phyloP scores from a whole-genome alignment of 2,888 invertebrate genomes.

The Nemurella pictetii region DNA sequence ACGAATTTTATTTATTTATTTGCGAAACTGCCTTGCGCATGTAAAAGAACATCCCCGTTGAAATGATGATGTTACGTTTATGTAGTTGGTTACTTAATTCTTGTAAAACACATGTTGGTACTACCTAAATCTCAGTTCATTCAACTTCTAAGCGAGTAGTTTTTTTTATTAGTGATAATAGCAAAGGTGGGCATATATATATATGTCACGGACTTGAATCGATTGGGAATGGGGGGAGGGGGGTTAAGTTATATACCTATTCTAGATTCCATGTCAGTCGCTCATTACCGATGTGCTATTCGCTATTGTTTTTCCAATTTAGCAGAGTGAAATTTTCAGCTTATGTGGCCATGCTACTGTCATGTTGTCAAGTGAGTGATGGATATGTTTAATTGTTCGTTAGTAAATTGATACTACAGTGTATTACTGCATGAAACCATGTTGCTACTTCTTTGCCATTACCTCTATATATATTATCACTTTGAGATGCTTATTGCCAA shows the following conservation, averaged over 20 bases:
- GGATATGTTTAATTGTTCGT: neutral
- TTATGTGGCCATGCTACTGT: constrained; percentile 19
- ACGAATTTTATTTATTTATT: neutral
- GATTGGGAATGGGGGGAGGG: constrained; percentile 12
- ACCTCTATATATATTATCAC: constrained; percentile 19
- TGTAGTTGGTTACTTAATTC: neutral
- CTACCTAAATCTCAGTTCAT: neutral
- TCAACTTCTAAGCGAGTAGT: neutral
- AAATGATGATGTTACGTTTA: neutral
- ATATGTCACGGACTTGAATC: neutral
- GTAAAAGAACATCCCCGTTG: neutral
- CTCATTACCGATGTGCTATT: neutral
- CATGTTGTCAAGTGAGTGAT: constrained; percentile 1
- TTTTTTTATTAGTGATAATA: neutral
- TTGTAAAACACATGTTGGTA: neutral
- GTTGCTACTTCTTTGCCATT: constrained; percentile 14
- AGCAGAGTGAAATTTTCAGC: constrained; percentile 23
- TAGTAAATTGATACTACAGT: neutral
- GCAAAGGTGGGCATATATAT: neutral
- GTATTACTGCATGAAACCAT: constrained; percentile 2
- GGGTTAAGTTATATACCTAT: constrained; percentile 20
- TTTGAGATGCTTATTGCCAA: constrained; percentile 22
- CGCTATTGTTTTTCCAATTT: constrained; percentile 13
- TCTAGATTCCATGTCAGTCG: constrained; percentile 24
- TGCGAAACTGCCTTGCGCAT: neutral